Base-by-base conservation (phyloP, 2,888 invertebrate species). In the Branchipolynoe longqiensis region DNA sequence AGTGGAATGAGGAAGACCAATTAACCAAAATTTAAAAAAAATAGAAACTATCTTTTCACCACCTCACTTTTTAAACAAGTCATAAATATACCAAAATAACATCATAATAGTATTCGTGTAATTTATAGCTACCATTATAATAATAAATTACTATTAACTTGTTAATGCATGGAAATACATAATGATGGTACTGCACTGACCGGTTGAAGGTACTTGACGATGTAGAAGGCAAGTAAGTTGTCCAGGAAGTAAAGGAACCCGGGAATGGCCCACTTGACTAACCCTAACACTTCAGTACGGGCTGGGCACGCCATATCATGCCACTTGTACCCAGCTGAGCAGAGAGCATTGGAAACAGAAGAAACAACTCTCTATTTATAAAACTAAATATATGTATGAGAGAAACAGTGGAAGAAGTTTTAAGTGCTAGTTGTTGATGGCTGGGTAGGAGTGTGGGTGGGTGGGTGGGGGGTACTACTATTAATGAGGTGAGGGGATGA, bases 241-340 rank as follows among this genome's bases (percentile, higher is more conserved):
- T 83, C 83, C 6, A 83, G n/a, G 83, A 83, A 83, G 59, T 83
- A 83, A 40, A 83, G 83, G 40, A 31, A 56, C 2, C 83, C 83
- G 25, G 83, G 83, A 31, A 83, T 62, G 22, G 83, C 31, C 83
- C 83, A 83, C 38, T 83, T 83, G 3, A 31, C 59, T 18, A 59
- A 18, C 18, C 58, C 59, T 2, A 83, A 36, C 12, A 83, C 14
- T 36, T 83, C 83, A 4, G 31, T 8, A 14, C 36, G 25, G 18
- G 59, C 33, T 18, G 22, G 31, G 62, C 83, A 83, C n/a, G 40
- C n/a, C 59, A 83, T n/a, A 33, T 56, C 40, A 4, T 28, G 58
- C 59, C 83, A 56, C 18, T 59, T 59, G 31, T 36, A 56, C 14
- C 59, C 59, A 59, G 25, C 83, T 83, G 62, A 18, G 25, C 22